Base-by-base conservation (phyloP, 2,113 vertebrate species). In the Lamprologus speciosus region DNA sequence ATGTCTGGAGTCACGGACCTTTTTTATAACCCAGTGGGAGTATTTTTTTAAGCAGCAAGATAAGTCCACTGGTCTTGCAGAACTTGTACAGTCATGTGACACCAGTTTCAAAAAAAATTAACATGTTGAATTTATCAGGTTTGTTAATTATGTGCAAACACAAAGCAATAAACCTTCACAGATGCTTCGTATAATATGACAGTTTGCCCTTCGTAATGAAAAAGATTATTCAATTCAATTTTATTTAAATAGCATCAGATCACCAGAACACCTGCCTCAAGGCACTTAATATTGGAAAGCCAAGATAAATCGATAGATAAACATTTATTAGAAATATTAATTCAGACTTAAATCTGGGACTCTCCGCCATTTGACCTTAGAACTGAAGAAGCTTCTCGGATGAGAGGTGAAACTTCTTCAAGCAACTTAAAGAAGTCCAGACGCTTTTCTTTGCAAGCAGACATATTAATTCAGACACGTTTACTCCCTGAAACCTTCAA, bases 1-100 rank as follows among this genome's bases (percentile, higher is more conserved):
- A 42, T 45, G 65, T 23, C 65, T 73, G 65, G 37, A 73, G 2
- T 26, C 40, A 42, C 23, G 0, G 13, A 45, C 8, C 8, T 0
- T 45, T 73, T 45, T 73, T 45, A 45, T 26, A 26, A 73, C 12
- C 2, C 68, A 26, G 12, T 45, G 37, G 37, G 21, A 26, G 3
- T 45, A 70, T 23, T 4, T 70, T 17, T 68, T 40, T n/a, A 65
- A 42, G 65, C 5, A 23, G 8, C 4, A 23, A 16, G 12, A 45
- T 42, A 9, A 42, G 65, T 4, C 8, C 37, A 16, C 65, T 16
- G 37, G 65, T 42, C 12, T 42, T 70, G 37, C 5, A 70, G 65
- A 9, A 42, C 65, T 16, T 70, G 12, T 42, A 42, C 1, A 21
- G 8, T 70, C 65, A 9, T 7, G 65, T 42, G 37, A 23, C 37